Percentiles rank a stretch among this genome's conserved stretches.
phyloP scores from a whole-genome alignment of 2,797 vertebrate genomes.

The Sternarchorhynchus goeldii region DNA sequence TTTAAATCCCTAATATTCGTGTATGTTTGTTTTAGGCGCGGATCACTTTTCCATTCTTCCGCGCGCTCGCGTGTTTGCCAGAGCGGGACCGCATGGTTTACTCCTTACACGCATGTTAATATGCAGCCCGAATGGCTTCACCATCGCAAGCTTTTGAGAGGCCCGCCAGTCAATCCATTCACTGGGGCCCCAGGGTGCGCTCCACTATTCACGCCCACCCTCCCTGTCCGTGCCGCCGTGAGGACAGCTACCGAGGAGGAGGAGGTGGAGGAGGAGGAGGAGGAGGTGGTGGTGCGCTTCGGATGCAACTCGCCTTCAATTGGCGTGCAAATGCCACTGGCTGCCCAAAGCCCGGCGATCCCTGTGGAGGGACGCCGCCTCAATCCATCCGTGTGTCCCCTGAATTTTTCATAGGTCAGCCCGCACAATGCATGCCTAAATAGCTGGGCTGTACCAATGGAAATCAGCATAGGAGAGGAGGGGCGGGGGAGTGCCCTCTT shows the following conservation, averaged over 20 bases:
- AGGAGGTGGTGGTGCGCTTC: conserved; percentile 47
- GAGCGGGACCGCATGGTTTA: conserved; percentile 47
- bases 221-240: conserved; percentile 47
- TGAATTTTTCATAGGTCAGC: conserved; percentile 63
- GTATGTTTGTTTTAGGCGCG: conserved; percentile 53
- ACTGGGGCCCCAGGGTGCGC: conserved; percentile 53
- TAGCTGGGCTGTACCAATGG: conserved; percentile 57
- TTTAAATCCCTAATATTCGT: conserved; percentile 36
- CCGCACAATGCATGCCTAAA: conserved; percentile 59
- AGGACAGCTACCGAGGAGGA: conserved; percentile 45
- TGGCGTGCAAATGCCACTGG: conserved; percentile 62
- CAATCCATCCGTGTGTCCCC: conserved; percentile 56
- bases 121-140: conserved; percentile 56
- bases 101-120: conserved; percentile 60
- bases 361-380: conserved; percentile 44
- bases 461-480: conserved; percentile 47
- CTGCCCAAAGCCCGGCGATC: conserved; percentile 53
- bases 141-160: conserved; percentile 55
- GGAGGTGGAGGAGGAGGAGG: conserved; percentile 27
- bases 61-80: conserved; percentile 25
- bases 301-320: conserved; percentile 51
- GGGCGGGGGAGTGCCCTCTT: conserved; percentile 17
- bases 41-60: conserved; percentile 48
- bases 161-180: conserved; percentile 57
- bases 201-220: conserved; percentile 55